Conservation (phyloP, 2,113 vertebrate species). For the Callocephalon fimbriatum region DNA sequence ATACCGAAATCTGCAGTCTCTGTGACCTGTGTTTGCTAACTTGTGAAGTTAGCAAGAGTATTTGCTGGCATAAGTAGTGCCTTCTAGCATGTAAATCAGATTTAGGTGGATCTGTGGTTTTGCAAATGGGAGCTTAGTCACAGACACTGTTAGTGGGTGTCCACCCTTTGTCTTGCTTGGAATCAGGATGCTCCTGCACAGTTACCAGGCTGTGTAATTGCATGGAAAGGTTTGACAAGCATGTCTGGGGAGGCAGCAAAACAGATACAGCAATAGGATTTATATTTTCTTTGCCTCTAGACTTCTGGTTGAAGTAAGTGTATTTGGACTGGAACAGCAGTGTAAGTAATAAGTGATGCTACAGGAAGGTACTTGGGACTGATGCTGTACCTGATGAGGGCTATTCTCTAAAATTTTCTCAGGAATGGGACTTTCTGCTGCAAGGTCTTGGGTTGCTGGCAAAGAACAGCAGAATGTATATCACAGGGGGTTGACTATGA, state of each 20-base stretch:
- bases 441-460: background rate
- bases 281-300: background rate
- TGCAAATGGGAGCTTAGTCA: background rate
- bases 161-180: background rate
- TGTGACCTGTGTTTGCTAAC: background rate
- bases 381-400: background rate
- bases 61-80: background rate
- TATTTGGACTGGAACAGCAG: background rate
- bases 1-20: background rate
- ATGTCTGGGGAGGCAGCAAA: background rate
- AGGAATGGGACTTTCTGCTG: background rate
- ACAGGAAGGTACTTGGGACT: background rate
- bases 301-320: background rate
- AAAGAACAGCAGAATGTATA: background rate
- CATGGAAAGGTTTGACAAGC: background rate
- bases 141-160: fast-evolving
- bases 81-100: background rate
- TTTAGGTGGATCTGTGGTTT: background rate
- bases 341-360: background rate
- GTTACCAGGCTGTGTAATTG: background rate
- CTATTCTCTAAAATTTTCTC: background rate
- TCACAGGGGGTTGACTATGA: background rate
- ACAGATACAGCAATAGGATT: background rate
- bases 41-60: background rate
- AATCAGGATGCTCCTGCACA: background rate